phyloP scores from a whole-genome alignment of 2,888 invertebrate species.

The Cheilosia scutellata region DNA sequence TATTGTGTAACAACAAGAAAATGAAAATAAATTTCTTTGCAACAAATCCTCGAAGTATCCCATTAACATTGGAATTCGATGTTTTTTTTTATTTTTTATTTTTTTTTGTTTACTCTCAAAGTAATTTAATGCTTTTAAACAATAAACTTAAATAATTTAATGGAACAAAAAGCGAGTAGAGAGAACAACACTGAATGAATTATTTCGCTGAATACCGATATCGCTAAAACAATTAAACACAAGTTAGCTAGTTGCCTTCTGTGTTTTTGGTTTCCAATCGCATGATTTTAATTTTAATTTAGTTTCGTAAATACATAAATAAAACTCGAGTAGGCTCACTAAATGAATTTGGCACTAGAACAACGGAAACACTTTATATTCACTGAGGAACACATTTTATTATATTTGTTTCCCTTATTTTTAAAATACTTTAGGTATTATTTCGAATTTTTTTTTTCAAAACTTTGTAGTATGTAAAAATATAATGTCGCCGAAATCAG shows the following conservation, averaged over 20 bases:
- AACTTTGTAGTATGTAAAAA: conserved; percentile 26
- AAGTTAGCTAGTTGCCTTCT: background rate
- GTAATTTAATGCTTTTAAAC: conserved; percentile 17
- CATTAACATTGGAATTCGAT: conserved; percentile 2
- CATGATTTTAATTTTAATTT: conserved; percentile 38
- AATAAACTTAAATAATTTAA: conserved; percentile 14
- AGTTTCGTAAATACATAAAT: conserved; percentile 54
- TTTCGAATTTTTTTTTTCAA: conserved; percentile 11
- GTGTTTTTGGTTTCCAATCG: background rate
- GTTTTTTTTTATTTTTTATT: background rate
- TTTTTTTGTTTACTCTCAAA: background rate
- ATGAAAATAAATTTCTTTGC: conserved; percentile 11
- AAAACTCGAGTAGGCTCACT: conserved; percentile 51
- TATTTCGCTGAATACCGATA: conserved; percentile 3
- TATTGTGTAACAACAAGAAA: background rate
- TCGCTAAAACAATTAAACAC: background rate
- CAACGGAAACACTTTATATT: conserved; percentile 41
- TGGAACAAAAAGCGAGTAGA: background rate
- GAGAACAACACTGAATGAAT: background rate
- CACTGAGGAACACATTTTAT: conserved; percentile 24
- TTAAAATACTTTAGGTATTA: conserved; percentile 13
- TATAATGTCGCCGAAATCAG: conserved; percentile 23
- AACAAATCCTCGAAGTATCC: background rate
- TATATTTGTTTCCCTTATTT: conserved; percentile 1
- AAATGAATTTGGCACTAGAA: conserved; percentile 65